phyloP scores from a whole-genome alignment of 2,113 vertebrate species.

The Prinia subflava region DNA sequence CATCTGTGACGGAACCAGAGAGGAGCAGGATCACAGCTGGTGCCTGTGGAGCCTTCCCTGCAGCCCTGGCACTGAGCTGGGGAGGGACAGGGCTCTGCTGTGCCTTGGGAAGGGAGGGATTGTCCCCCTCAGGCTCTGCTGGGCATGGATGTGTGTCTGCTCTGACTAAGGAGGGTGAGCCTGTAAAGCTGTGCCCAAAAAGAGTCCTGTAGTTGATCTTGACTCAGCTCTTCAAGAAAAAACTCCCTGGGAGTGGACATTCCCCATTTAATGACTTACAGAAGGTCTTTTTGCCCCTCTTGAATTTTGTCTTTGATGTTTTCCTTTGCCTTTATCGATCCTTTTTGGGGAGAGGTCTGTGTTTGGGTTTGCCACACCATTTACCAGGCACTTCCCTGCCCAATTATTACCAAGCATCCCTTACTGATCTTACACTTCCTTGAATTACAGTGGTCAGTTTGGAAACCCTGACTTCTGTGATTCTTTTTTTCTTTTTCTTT shows the following conservation, averaged over 20 bases:
- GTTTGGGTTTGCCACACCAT: not conserved
- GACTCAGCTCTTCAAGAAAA: not conserved
- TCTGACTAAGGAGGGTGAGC: accelerated
- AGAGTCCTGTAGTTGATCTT: not conserved
- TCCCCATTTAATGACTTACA: not conserved
- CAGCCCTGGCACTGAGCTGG: not conserved
- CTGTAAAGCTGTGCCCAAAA: not conserved
- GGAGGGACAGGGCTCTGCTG: not conserved
- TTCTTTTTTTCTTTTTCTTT: accelerated
- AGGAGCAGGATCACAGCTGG: not conserved
- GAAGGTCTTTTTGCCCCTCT: not conserved
- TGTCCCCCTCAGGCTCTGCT: not conserved
- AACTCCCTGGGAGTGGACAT: not conserved
- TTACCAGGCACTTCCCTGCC: not conserved
- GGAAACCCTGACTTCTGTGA: not conserved
- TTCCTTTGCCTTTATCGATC: not conserved
- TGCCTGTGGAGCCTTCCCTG: not conserved
- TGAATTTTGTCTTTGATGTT: not conserved
- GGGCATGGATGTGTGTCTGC: not conserved
- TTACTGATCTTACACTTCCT: not conserved
- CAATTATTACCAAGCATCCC: not conserved
- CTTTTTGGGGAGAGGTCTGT: not conserved
- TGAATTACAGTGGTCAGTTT: not conserved
- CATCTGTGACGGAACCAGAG: accelerated
- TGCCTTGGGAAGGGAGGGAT: not conserved